Conservation (phyloP, 2,113 vertebrate genomes). For the Tragelaphus buxtoni region DNA sequence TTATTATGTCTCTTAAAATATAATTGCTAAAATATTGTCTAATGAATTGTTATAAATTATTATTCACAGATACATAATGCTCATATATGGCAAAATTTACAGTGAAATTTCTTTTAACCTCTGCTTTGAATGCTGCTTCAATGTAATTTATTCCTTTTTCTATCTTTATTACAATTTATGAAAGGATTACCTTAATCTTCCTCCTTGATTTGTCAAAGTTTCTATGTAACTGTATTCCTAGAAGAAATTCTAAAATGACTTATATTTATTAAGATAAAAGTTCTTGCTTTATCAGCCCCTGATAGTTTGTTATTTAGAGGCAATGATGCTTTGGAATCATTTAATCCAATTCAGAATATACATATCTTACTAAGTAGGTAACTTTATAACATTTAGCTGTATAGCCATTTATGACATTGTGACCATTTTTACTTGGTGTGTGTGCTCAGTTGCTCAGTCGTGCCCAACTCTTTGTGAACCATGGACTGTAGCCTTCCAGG, state of each 20-base stretch:
- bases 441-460: not conserved
- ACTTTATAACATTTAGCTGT: not conserved
- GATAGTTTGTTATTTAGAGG: not conserved
- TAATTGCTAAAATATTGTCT: not conserved
- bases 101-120: slow-evolving; percentile 2
- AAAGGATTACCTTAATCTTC: not conserved
- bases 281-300: not conserved
- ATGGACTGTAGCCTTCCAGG: not conserved
- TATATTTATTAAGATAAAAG: not conserved
- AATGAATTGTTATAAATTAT: slow-evolving; percentile 16
- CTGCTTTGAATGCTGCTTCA: not conserved
- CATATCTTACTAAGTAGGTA: not conserved
- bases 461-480: not conserved
- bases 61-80: not conserved
- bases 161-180: not conserved
- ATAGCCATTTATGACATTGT: not conserved
- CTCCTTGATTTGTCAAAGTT: not conserved
- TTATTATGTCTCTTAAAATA: not conserved
- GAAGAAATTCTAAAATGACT: not conserved
- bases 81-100: not conserved
- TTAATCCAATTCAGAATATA: not conserved
- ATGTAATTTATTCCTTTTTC: not conserved
- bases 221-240: not conserved
- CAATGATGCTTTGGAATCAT: not conserved
- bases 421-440: not conserved